Evolutionary conservation across 2,888 invertebrate species (phyloP), one percentile per base, ranked within the genome.

Genomic region (Iselma pallidipennis): DNA sequence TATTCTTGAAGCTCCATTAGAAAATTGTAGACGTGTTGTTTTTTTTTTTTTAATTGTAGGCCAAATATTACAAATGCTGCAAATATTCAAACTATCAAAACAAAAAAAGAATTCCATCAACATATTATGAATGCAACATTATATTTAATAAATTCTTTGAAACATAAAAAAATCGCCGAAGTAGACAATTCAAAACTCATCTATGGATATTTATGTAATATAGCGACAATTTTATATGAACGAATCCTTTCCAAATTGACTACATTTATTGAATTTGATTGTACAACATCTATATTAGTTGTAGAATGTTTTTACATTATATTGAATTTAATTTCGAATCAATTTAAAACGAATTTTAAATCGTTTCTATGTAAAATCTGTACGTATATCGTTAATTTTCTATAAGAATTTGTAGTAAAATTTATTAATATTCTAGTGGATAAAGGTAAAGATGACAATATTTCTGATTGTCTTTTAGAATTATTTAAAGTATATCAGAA

Each of bases 281-380:
- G 84, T 33, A 79, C 81, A 49, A 83, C 85, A 0, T 84, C 86
- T 0, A 71, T 85, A 52, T 74, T 82, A 1, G 86, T 87, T 55
- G 66, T 88, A 16, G 89, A 90, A 70, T 83, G 88, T 71, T 89
- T 87, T 81, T 80, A 86, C 75, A 65, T 78, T 70, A 78, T 81
- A 76, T 49, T 85, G 71, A 74, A 74, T 52, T 61, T 82, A 19
- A 74, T 84, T 53, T 79, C 76, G 56, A 45, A 55, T 1, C 72
- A 81, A 29, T 80, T 79, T 57, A 77, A 75, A 60, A 71, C 69
- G 26, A 80, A 83, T 67, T 74, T 85, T 3, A 61, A 76, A 5
- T 67, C 70, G 4, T 85, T 85, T 74, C 74, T 86, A 14, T 70
- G 72, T 52, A 71, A 72, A 65, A 74, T 82, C 45, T 79, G 85